Evolutionary conservation across 2,888 invertebrate genomes (phyloP).

Genomic region (Flexamia atlantica): DNA sequence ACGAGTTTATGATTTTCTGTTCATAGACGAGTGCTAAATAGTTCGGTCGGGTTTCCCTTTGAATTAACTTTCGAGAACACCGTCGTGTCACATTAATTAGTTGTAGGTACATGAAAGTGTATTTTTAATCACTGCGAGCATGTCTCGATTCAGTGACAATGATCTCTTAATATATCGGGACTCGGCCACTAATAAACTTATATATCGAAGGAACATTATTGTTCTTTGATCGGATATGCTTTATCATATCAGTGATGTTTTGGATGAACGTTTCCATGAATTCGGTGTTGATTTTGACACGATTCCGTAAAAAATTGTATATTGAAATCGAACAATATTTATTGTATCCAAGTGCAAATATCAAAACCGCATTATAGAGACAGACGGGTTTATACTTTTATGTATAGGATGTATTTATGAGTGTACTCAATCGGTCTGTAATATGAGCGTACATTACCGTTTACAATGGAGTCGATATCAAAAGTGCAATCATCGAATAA

Average conservation of each 20-base stretch:
- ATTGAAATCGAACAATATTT: constrained; percentile 35
- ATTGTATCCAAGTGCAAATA: constrained; percentile 42
- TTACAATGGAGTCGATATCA: constrained; percentile 61
- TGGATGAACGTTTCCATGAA: constrained; percentile 16
- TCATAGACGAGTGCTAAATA: constrained; percentile 10
- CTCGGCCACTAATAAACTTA: background rate
- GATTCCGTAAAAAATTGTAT: constrained; percentile 1
- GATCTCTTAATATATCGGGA: constrained; percentile 31
- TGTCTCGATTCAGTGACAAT: constrained; percentile 13
- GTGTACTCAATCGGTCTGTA: constrained; percentile 23
- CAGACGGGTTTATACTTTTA: background rate
- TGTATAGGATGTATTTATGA: constrained; percentile 20
- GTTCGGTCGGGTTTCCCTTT: background rate
- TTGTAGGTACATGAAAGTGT: background rate
- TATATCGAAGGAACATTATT: constrained; percentile 8
- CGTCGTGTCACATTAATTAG: constrained; percentile 14
- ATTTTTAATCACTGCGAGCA: constrained; percentile 21
- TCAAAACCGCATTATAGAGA: constrained; percentile 14
- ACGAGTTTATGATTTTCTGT: constrained; percentile 15
- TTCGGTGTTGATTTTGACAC: constrained; percentile 27
- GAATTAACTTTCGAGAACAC: constrained; percentile 13
- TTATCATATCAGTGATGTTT: constrained; percentile 53
- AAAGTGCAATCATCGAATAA: constrained; percentile 62
- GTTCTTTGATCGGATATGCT: constrained; percentile 28
- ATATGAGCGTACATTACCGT: constrained; percentile 35